Percentiles rank a stretch among this genome's conserved stretches.
Conservation (phyloP, 2,888 invertebrate genomes). For the Eumerus sabulonum region DNA sequence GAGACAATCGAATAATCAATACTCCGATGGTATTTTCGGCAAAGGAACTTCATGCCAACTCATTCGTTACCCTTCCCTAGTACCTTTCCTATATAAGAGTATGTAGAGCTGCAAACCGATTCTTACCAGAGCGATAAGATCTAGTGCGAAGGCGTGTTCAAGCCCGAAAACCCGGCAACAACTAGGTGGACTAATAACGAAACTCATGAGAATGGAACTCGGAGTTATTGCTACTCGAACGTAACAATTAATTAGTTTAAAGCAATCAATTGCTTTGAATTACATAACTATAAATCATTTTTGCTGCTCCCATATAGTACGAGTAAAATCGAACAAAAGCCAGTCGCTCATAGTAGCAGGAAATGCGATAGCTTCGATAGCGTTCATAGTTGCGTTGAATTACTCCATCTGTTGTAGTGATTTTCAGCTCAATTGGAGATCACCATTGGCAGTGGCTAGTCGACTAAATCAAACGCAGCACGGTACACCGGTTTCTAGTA, state of each 20-base stretch:
- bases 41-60: too few relatives aligned
- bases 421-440: slow-evolving; percentile 58
- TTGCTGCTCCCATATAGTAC: slow-evolving; percentile 17
- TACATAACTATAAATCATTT: slow-evolving; percentile 54
- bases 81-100: too few relatives aligned
- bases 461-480: not conserved
- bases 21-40: too few relatives aligned
- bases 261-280: slow-evolving; percentile 40
- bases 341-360: slow-evolving; percentile 44
- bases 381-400: slow-evolving; percentile 43
- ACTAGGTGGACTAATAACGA: slow-evolving; percentile 23
- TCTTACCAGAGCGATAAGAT: slow-evolving; percentile 17
- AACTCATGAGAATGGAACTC: slow-evolving; percentile 49
- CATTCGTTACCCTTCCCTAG: too few relatives aligned
- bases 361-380: slow-evolving; percentile 45
- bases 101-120: too few relatives aligned
- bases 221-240: slow-evolving; percentile 43
- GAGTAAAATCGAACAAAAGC: slow-evolving; percentile 4
- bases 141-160: slow-evolving; percentile 29
- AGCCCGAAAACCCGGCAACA: slow-evolving; percentile 6
- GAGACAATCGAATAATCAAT: too few relatives aligned
- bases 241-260: slow-evolving; percentile 46
- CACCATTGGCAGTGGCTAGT: slow-evolving; percentile 27
- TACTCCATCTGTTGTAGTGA: slow-evolving; percentile 48
- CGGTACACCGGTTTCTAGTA: not conserved